Evolutionary conservation across 2,113 vertebrate genomes (phyloP).

Genomic region (Neotoma lepida): DNA sequence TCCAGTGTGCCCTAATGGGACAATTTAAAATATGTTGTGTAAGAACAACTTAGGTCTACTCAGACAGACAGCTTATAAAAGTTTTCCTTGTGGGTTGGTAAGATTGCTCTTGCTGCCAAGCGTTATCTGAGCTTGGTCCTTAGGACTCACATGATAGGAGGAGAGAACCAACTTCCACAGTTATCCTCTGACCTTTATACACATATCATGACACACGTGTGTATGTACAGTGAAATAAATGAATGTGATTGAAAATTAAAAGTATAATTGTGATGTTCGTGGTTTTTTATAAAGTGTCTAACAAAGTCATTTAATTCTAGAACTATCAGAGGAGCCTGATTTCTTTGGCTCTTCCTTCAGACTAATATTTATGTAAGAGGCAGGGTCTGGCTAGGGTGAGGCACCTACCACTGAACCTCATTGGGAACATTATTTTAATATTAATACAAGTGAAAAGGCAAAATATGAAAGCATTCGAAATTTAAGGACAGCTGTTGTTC

Average conservation of each 20-base stretch:
- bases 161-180: not conserved
- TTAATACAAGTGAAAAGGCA: conserved; percentile 1
- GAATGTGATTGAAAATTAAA: conserved; percentile 20
- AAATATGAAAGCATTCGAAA: conserved; percentile 24
- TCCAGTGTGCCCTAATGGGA: not conserved
- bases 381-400: not conserved
- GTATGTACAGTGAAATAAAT: not conserved
- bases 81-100: not conserved
- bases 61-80: not conserved
- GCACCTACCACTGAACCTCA: not conserved
- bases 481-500: not conserved
- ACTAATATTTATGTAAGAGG: not conserved
- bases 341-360: not conserved
- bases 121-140: not conserved
- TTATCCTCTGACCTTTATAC: not conserved
- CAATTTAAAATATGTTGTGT: not conserved
- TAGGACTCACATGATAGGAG: no score
- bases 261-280: not conserved
- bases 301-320: conserved; percentile 20
- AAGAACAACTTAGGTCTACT: not conserved
- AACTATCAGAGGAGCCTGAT: not conserved
- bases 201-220: not conserved
- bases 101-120: not conserved
- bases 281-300: not conserved
- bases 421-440: conserved; percentile 40